Conservation (phyloP, 2,888 invertebrate species). For the Campaea margaritaria region DNA sequence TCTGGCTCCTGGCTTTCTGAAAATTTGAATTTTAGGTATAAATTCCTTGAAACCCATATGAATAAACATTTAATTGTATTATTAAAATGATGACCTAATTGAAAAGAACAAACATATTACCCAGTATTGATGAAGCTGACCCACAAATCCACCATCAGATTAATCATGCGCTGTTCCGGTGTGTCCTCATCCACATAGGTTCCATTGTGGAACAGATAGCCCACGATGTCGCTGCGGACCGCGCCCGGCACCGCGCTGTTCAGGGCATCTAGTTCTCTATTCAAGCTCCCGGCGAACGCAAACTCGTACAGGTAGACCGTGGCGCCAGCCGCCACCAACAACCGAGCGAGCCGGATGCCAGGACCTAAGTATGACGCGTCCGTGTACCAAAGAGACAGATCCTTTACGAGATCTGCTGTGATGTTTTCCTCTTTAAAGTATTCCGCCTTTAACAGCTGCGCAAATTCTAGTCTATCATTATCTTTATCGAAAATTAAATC, state of each 20-base stretch:
- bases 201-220: constrained; percentile 77
- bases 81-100: background rate
- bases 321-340: constrained; percentile 60
- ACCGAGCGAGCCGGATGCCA: constrained; percentile 60
- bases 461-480: constrained; percentile 45
- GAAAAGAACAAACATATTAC: constrained; percentile 57
- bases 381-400: constrained; percentile 60
- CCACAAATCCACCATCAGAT: constrained; percentile 62
- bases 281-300: constrained; percentile 78
- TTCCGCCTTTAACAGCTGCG: constrained; percentile 50
- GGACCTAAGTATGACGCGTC: constrained; percentile 67
- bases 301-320: constrained; percentile 85
- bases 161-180: constrained; percentile 50
- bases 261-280: constrained; percentile 71
- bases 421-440: constrained; percentile 62
- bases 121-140: constrained; percentile 81
- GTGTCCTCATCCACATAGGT: constrained; percentile 37
- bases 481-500: constrained; percentile 59
- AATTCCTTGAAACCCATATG: no score
- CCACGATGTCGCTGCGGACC: constrained; percentile 82
- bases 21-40: constrained; percentile 18
- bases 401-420: constrained; percentile 42
- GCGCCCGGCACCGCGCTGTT: constrained; percentile 70
- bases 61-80: background rate
- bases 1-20: constrained; percentile 56